phyloP scores from a whole-genome alignment of 2,113 vertebrate species.

The Connochaetes taurinus region DNA sequence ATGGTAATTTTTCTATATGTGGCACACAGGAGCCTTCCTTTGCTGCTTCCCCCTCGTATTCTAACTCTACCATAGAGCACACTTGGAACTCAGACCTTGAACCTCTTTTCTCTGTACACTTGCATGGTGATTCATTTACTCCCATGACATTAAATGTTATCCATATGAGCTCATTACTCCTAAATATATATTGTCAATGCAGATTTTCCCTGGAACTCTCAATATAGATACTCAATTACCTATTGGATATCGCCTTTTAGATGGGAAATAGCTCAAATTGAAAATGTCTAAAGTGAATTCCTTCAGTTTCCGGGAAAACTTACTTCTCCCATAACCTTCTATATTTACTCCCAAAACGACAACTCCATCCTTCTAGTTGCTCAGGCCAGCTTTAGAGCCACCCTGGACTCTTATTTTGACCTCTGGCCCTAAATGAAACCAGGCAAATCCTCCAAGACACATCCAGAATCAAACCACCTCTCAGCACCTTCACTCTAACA shows the following conservation, averaged over 20 bases:
- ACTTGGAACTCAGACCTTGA: neutral
- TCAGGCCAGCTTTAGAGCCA: neutral
- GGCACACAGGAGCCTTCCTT: neutral
- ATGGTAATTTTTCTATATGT: neutral
- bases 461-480: neutral
- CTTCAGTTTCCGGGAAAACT: neutral
- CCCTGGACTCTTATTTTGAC: neutral
- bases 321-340: neutral
- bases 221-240: neutral
- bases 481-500: neutral
- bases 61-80: neutral
- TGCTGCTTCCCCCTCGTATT: neutral
- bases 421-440: neutral
- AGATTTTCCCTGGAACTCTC: neutral
- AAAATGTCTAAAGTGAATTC: neutral
- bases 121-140: neutral
- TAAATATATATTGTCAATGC: neutral
- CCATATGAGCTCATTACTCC: neutral
- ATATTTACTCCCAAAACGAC: neutral
- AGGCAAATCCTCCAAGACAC: neutral
- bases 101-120: neutral
- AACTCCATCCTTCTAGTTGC: neutral
- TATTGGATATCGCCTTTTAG: neutral
- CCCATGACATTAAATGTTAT: neutral
- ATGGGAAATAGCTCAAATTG: neutral